phyloP scores from a whole-genome alignment of 2,113 vertebrate genomes.

The Lophotis ruficrista region DNA sequence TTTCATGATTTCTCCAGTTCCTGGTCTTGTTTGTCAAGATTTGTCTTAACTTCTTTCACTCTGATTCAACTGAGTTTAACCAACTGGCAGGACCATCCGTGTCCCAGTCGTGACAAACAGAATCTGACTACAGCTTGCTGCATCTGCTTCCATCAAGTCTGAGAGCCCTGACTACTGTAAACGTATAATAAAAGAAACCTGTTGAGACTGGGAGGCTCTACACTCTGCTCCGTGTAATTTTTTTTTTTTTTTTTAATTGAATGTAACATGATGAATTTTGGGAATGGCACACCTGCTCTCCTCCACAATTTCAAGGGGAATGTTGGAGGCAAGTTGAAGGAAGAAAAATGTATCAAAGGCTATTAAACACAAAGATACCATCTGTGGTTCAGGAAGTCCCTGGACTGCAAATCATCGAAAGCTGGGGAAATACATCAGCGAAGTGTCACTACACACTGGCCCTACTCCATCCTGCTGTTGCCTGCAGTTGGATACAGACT shows the following conservation, averaged over 20 bases:
- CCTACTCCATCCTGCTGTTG: neutral
- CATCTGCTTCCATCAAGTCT: neutral
- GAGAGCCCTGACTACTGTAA: neutral
- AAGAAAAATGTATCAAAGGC: neutral
- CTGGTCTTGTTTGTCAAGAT: neutral
- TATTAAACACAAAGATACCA: constrained; percentile 20
- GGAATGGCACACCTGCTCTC: neutral
- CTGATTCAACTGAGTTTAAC: neutral
- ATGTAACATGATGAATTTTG: neutral
- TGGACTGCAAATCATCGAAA: neutral
- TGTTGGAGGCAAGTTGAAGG: neutral
- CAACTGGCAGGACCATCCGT: neutral
- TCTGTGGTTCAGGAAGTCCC: neutral
- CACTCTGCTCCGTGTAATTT: neutral
- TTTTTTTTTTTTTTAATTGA: neutral
- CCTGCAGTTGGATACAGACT: neutral
- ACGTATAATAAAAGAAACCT: neutral
- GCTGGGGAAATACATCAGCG: neutral
- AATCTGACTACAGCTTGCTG: neutral
- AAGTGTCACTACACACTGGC: neutral
- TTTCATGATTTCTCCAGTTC: neutral
- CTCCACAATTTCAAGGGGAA: neutral
- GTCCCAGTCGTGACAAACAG: neutral
- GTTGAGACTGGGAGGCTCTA: neutral
- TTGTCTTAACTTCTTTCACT: neutral